These are phyloP conservation scores for Armadillidium nasatum DNA, from an alignment of 1,140 invertebrate genomes.

Conservation along the genomic window DNA sequence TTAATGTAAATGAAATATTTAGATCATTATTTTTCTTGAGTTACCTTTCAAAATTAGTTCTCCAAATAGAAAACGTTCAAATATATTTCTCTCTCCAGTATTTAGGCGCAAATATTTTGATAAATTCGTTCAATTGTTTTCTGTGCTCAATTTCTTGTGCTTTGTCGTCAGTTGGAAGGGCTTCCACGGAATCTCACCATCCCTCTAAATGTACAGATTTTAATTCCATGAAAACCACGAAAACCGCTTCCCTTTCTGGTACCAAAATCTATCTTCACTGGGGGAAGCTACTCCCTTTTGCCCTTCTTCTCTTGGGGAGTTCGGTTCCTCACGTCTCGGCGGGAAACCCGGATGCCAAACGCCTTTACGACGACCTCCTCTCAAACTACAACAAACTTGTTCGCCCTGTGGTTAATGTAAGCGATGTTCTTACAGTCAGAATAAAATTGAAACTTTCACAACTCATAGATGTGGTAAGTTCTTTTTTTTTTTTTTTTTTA, in stretches of 20 bases:
- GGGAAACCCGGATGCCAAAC: slow-evolving; percentile 84
- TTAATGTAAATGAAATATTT: neutral
- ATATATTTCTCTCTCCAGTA: neutral
- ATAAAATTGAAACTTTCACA: slow-evolving; percentile 67
- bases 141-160: neutral
- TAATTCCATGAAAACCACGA: neutral
- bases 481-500: too few species aligned
- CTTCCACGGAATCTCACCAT: neutral
- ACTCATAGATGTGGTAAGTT: slow-evolving; percentile 17
- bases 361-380: slow-evolving; percentile 83
- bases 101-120: neutral
- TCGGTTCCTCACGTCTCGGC: neutral
- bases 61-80: neutral
- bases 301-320: neutral
- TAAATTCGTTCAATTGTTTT: neutral
- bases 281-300: neutral
- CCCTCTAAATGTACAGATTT: neutral
- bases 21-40: neutral
- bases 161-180: neutral
- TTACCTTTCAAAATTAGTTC: neutral
- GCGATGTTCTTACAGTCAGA: slow-evolving; percentile 83
- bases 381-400: slow-evolving; percentile 93
- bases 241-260: too few species aligned
- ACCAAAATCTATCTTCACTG: neutral
- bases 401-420: slow-evolving; percentile 84